These are phyloP conservation scores for Drosophila tani DNA, from an alignment of 1,140 invertebrate genomes.

Conservation along the genomic window DNA sequence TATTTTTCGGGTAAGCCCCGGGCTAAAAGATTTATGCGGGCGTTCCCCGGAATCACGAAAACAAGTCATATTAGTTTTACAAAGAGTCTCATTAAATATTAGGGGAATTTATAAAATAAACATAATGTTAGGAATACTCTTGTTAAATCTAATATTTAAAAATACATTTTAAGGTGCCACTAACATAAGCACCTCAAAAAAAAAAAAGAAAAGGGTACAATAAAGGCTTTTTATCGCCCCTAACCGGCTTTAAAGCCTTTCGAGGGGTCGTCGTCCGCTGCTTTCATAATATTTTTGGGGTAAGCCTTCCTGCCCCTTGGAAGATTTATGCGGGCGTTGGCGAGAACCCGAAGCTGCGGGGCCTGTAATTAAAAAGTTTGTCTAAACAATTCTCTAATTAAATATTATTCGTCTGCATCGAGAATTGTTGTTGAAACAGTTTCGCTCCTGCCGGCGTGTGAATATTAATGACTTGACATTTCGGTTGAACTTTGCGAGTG, in stretches of 20 bases:
- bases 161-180: background rate
- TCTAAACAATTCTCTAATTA: conserved; percentile 83
- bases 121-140: background rate
- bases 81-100: conserved; percentile 8
- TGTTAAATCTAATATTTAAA: background rate
- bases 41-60: conserved; percentile 7
- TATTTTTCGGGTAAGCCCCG: conserved; percentile 37
- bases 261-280: conserved; percentile 2
- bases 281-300: conserved; percentile 40
- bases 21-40: conserved; percentile 63
- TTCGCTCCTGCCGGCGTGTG: conserved; percentile 50
- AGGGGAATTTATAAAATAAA: background rate
- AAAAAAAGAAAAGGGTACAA: background rate
- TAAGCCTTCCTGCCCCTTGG: conserved; percentile 9
- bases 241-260: conserved; percentile 35
- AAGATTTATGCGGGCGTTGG: conserved; percentile 66
- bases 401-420: conserved; percentile 72
- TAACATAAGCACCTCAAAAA: no score
- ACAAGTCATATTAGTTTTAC: conserved; percentile 10
- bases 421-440: conserved; percentile 35
- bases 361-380: conserved; percentile 76
- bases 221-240: background rate
- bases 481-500: conserved; percentile 47
- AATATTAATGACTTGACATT: conserved; percentile 81
- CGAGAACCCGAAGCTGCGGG: conserved; percentile 21